Evolutionary conservation across 2,113 vertebrate genomes (phyloP).

Genomic region (Dendrocopos noguchii): DNA sequence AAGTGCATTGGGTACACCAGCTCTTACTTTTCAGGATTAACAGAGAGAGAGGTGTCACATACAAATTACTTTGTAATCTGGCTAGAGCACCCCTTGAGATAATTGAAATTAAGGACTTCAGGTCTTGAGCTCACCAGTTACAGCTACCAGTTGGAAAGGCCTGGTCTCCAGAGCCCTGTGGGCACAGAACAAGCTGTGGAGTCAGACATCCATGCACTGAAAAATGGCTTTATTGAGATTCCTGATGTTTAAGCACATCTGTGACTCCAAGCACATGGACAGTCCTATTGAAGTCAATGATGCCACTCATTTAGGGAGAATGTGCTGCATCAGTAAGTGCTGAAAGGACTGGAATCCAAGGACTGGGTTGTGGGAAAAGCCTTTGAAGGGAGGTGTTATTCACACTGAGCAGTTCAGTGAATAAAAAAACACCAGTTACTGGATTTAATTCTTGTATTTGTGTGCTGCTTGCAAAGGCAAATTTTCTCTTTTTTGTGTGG

Average conservation of each 20-base stretch:
- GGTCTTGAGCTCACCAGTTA: neutral
- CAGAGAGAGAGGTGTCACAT: neutral
- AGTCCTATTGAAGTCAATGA: neutral
- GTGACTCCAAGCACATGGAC: neutral
- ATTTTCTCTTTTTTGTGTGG: neutral
- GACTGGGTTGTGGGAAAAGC: neutral
- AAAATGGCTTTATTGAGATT: neutral
- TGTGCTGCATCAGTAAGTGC: neutral
- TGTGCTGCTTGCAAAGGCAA: neutral
- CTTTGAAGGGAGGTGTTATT: neutral
- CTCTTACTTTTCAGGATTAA: neutral
- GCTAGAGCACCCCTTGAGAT: neutral
- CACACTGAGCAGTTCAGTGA: neutral
- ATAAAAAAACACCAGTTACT: neutral
- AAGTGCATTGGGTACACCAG: neutral
- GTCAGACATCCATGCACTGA: accelerated
- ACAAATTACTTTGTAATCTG: neutral
- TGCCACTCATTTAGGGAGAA: neutral
- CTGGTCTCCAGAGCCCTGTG: neutral
- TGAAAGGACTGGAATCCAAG: neutral
- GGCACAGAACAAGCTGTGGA: neutral
- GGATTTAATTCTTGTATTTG: neutral
- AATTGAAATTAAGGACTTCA: neutral
- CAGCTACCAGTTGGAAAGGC: neutral
- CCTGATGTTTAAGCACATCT: neutral